Evolutionary conservation across 2,113 vertebrate species (phyloP).

Genomic region (Isurus oxyrinchus): DNA sequence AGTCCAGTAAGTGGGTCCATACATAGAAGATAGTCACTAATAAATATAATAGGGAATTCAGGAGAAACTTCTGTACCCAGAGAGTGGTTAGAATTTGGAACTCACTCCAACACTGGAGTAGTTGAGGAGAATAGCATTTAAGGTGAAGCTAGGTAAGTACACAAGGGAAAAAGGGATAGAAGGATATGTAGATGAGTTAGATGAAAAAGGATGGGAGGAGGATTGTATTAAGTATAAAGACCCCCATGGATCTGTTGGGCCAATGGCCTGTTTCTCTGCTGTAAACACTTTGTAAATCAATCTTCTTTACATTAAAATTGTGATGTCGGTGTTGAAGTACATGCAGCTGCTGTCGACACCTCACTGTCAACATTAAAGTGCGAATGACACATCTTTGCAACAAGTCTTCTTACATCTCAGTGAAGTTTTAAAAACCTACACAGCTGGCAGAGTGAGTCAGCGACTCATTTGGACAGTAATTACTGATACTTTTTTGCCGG

Average conservation of each 20-base stretch:
- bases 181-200: neutral
- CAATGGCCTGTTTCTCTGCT: neutral
- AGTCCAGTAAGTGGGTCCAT: no score
- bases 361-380: neutral
- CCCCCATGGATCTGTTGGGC: neutral
- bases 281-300: neutral
- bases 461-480: no score
- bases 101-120: neutral
- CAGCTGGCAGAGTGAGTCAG: neutral
- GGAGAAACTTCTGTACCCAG: no score
- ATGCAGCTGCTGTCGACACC: neutral
- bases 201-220: neutral
- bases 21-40: no score
- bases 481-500: neutral
- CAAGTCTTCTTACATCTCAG: neutral
- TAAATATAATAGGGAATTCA: no score
- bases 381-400: neutral
- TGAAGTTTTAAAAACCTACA: neutral
- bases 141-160: neutral
- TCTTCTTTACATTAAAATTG: neutral
- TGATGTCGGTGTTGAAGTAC: neutral
- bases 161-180: neutral
- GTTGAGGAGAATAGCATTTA: neutral
- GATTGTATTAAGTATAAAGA: neutral
- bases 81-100: neutral